Evolutionary conservation across 2,797 vertebrate genomes (phyloP).

Genomic region (Rhinatrema bivittatum): DNA sequence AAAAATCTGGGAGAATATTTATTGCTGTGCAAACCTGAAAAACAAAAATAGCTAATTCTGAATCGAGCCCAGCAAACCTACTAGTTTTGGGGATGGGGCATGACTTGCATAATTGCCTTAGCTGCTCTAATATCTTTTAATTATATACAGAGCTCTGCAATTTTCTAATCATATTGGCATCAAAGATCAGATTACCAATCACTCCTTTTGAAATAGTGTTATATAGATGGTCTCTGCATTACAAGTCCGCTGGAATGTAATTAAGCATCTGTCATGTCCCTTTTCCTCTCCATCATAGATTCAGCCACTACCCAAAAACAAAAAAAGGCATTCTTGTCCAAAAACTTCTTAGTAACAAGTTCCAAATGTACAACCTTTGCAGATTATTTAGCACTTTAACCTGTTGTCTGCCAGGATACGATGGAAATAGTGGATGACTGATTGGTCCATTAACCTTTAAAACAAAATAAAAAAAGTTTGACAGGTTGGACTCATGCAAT

Average conservation of each 20-base stretch:
- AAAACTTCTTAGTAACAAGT: constrained; percentile 47
- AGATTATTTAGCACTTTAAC: constrained; percentile 44
- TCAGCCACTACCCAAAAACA: not conserved
- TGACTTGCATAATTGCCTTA: fast-evolving
- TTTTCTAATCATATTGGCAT: not conserved
- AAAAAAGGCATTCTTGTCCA: not conserved
- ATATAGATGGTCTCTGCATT: fast-evolving
- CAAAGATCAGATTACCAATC: fast-evolving
- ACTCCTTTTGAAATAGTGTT: not conserved
- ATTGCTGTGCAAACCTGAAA: no score
- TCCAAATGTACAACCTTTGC: constrained; percentile 49
- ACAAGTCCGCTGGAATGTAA: not conserved
- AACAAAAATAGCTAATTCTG: no score
- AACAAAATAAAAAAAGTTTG: constrained; percentile 50
- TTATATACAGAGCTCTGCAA: fast-evolving
- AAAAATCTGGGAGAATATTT: no score
- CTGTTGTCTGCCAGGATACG: constrained; percentile 38
- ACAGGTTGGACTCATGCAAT: constrained; percentile 51
- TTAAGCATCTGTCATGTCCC: not conserved
- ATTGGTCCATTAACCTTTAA: constrained; percentile 78
- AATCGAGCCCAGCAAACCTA: no score
- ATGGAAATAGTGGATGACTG: constrained; percentile 68
- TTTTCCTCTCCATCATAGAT: not conserved
- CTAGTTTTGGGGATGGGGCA: no score
- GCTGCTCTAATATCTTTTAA: fast-evolving